A percentile compares a stretch with the other conserved stretches of the same genome.
phyloP scores from a whole-genome alignment of 2,113 vertebrate species.

The Coregonus clupeaformis region DNA sequence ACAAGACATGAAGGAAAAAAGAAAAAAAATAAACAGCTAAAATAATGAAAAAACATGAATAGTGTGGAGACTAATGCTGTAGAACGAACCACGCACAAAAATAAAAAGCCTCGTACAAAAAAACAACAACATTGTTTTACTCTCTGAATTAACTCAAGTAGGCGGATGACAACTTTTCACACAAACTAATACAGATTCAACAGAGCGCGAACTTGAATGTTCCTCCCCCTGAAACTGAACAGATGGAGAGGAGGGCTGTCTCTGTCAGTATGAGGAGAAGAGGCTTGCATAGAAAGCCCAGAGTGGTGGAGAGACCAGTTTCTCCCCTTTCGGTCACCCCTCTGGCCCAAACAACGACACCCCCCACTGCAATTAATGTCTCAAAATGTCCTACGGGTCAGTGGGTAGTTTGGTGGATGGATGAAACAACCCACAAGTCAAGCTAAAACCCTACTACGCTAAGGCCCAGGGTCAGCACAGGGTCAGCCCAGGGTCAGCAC shows the following conservation, averaged over 20 bases:
- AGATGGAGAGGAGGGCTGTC: not conserved
- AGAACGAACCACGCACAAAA: not conserved
- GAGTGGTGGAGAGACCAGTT: not conserved
- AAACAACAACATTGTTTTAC: not conserved
- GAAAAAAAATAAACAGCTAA: not conserved
- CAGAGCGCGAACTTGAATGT: constrained; percentile 1
- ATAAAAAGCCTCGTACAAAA: not conserved
- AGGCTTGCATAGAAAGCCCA: constrained; percentile 49
- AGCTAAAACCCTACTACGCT: not conserved
- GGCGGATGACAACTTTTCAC: constrained; percentile 18
- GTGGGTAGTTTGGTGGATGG: not conserved
- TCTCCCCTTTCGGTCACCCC: not conserved
- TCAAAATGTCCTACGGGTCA: not conserved
- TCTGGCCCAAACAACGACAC: not conserved
- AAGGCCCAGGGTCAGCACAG: not conserved
- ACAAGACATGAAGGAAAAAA: not conserved
- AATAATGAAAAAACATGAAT: not conserved
- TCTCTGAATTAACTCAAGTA: constrained; percentile 29
- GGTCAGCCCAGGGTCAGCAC: too few species aligned
- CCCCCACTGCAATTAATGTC: not conserved
- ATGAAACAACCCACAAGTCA: not conserved
- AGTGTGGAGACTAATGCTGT: not conserved
- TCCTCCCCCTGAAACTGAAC: constrained; percentile 33
- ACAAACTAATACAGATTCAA: not conserved
- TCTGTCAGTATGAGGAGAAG: constrained; percentile 1